phyloP scores from a whole-genome alignment of 1,140 invertebrate species.

The Anoplophora glabripennis region DNA sequence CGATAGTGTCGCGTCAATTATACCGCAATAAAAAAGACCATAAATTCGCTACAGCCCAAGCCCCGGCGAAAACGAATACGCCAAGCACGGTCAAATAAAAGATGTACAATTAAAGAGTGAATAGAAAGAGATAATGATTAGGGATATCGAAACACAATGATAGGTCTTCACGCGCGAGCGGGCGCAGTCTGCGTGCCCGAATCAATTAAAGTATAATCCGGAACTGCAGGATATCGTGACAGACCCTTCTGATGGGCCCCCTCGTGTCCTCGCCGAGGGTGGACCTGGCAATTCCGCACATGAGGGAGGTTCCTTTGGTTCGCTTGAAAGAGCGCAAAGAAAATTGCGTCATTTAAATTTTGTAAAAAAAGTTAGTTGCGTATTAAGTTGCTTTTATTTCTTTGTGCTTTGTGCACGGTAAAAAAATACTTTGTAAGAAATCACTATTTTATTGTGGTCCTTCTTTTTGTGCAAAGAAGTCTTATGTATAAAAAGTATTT shows the following conservation, averaged over 20 bases:
- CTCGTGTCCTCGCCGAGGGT: conserved; percentile 5
- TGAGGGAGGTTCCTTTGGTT: too few relatives aligned
- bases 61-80: too few relatives aligned
- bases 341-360: too few relatives aligned
- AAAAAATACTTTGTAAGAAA: too few relatives aligned
- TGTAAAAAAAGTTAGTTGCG: too few relatives aligned
- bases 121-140: conserved; percentile 47
- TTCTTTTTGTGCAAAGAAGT: too few relatives aligned
- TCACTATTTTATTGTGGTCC: too few relatives aligned
- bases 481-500: too few relatives aligned
- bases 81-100: conserved; percentile 33
- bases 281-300: background rate
- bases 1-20: conserved; percentile 11
- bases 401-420: too few relatives aligned
- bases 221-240: conserved; percentile 47
- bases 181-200: conserved; percentile 48
- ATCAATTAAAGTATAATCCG: conserved; percentile 52
- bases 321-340: too few relatives aligned
- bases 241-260: conserved; percentile 34
- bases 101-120: conserved; percentile 43
- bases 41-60: background rate
- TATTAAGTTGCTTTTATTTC: too few relatives aligned
- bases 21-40: conserved; percentile 10
- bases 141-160: conserved; percentile 47
- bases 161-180: conserved; percentile 46